phyloP scores from a whole-genome alignment of 2,888 invertebrate species.

The Azorinus chamasolen region DNA sequence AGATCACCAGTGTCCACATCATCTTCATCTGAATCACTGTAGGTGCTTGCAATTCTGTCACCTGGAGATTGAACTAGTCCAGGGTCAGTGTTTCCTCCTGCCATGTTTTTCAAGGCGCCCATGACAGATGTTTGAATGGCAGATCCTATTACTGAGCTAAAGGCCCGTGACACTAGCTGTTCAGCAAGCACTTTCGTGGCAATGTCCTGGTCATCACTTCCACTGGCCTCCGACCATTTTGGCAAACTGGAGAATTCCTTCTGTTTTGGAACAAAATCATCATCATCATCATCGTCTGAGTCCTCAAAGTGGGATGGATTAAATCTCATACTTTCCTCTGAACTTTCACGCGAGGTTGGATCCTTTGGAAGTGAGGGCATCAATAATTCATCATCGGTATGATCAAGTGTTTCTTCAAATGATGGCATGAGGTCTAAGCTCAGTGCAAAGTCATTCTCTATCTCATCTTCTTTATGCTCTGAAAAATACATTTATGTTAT shows the following conservation, averaged over 20 bases:
- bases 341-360: conserved; percentile 39
- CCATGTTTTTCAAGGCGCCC: conserved; percentile 41
- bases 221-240: too few species aligned
- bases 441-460: conserved; percentile 72
- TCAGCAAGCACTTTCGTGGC: too few species aligned
- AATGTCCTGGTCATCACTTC: too few species aligned
- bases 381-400: conserved; percentile 79
- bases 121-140: conserved; percentile 73
- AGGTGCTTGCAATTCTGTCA: conserved; percentile 50
- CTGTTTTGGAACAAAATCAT: neutral
- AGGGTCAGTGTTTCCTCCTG: conserved; percentile 20
- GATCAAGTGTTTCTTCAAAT: conserved; percentile 75
- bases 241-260: neutral
- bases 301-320: conserved; percentile 77
- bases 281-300: conserved; percentile 72
- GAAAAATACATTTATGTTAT: neutral
- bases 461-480: conserved; percentile 35
- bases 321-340: conserved; percentile 63
- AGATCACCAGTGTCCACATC: conserved; percentile 34
- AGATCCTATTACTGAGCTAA: conserved; percentile 76
- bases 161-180: conserved; percentile 71
- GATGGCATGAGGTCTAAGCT: conserved; percentile 80
- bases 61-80: neutral
- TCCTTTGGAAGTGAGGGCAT: conserved; percentile 3
- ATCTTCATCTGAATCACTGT: conserved; percentile 54